phyloP scores from a whole-genome alignment of 2,797 vertebrate species.

The Diplodus puntazzo region DNA sequence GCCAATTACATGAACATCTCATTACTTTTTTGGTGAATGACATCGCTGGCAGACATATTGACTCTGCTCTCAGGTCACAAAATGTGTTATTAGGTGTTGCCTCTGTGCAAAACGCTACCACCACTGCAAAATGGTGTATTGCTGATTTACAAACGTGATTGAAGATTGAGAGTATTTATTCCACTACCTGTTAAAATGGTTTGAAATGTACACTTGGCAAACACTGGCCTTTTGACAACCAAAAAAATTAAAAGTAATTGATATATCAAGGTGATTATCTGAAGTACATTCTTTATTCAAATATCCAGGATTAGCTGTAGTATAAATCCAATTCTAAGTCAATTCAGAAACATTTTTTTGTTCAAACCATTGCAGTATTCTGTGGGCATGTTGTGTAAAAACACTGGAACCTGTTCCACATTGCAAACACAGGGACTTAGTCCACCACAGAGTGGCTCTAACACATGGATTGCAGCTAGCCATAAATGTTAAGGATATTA shows the following conservation, averaged over 20 bases:
- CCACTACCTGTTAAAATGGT: conserved; percentile 5
- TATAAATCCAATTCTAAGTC: background rate
- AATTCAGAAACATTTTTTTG: background rate
- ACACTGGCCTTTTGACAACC: conserved; percentile 7
- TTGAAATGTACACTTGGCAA: background rate
- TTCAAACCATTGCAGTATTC: background rate
- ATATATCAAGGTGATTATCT: no score
- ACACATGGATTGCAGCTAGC: background rate
- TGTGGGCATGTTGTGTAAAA: background rate
- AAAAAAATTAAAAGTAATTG: background rate
- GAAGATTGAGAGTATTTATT: background rate
- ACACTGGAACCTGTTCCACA: background rate
- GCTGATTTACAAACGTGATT: no score
- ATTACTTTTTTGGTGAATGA: no score
- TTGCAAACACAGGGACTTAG: conserved; percentile 1
- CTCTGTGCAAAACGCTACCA: no score
- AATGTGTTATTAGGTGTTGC: no score
- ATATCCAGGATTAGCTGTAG: background rate
- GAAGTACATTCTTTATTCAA: background rate
- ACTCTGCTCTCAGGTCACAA: no score
- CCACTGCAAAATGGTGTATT: no score
- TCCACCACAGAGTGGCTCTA: background rate
- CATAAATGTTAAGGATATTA: background rate
- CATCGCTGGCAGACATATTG: no score
- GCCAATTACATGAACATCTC: no score